These are phyloP conservation scores for Hydrozoanthus tunicans DNA, from an alignment of 64 coral and sea anemone genomes.

Conservation along the genomic window DNA sequence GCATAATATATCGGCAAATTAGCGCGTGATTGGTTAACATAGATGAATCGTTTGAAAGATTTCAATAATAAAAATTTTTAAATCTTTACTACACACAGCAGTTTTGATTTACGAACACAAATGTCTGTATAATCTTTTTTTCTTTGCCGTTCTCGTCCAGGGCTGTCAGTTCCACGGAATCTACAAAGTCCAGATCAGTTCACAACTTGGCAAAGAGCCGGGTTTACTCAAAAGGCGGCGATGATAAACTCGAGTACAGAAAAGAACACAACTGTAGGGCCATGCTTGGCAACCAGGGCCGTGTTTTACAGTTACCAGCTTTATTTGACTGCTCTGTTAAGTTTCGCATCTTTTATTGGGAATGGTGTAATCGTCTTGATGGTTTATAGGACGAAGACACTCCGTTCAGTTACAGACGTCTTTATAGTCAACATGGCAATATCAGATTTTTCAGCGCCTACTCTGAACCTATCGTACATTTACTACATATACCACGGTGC, in stretches of 20 bases:
- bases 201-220: no score
- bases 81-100: no score
- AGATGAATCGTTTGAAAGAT: background rate
- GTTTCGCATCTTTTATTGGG: background rate
- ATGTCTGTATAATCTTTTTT: no score
- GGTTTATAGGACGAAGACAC: background rate
- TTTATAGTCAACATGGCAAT: background rate
- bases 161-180: no score
- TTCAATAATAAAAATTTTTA: no score
- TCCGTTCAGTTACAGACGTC: background rate
- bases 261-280: no score
- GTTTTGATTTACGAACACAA: no score
- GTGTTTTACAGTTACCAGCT: background rate
- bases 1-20: background rate
- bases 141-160: no score
- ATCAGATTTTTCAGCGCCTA: background rate
- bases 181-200: no score
- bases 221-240: no score
- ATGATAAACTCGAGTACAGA: no score
- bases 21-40: background rate
- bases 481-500: background rate
- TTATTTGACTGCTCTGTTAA: background rate
- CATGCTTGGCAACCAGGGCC: no score
- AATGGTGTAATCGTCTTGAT: background rate
- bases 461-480: background rate